A percentile compares a stretch with the other conserved stretches of the same genome.
These are phyloP conservation scores for Balaeniceps rex DNA, from an alignment of 2,113 vertebrate species.

Conservation along the genomic window DNA sequence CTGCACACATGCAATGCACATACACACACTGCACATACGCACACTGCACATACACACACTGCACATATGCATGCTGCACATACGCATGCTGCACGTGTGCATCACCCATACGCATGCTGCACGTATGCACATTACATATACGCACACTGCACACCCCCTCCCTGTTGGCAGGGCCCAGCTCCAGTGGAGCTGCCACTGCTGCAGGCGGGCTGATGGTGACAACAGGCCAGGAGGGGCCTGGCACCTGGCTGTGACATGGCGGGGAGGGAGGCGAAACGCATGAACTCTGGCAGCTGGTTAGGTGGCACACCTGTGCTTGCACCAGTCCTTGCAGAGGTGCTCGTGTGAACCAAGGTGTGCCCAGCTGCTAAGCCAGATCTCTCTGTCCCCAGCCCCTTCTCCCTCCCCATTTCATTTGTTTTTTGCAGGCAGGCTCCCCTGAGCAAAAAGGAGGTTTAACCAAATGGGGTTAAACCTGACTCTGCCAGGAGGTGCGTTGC, in stretches of 20 bases:
- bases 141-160: neutral
- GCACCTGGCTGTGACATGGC: neutral
- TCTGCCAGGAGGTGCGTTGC: neutral
- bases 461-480: neutral
- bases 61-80: no score
- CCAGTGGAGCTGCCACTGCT: neutral
- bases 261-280: accelerated
- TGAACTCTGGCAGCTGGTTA: neutral
- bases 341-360: neutral
- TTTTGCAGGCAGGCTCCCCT: neutral
- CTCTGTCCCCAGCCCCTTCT: neutral
- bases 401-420: neutral
- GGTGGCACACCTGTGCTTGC: neutral
- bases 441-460: neutral
- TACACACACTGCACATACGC: no score
- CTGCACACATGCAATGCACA: accelerated
- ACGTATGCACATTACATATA: no score
- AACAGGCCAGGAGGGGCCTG: no score
- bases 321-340: no score
- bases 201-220: neutral
- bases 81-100: neutral
- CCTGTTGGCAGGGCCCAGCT: no score
- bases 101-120: no score
- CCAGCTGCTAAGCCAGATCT: neutral
- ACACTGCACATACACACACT: no score